Percentiles rank a stretch among this genome's conserved stretches.
Conservation (phyloP, 2,888 invertebrate species). For the Polietes domitor region DNA sequence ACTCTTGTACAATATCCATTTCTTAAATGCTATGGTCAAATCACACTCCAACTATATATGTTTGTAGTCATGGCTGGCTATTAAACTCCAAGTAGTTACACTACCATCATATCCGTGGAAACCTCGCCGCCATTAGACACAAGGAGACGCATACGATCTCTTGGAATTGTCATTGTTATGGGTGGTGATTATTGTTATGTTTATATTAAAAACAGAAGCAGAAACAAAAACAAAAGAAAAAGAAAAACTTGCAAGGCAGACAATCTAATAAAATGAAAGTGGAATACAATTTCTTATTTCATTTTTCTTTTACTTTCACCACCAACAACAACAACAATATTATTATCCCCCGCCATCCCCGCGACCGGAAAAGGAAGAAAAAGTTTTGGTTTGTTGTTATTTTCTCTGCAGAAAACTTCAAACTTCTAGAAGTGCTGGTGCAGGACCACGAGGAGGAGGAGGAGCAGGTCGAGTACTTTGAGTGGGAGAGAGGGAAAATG, state of each 20-base stretch:
- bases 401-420: slow-evolving; percentile 12
- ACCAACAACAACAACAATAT: too few species aligned
- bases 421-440: background rate
- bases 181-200: slow-evolving; percentile 39
- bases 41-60: background rate
- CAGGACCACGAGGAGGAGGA: background rate
- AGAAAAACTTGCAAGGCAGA: background rate
- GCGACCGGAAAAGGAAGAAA: background rate
- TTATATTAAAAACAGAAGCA: slow-evolving; percentile 10
- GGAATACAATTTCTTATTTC: slow-evolving; percentile 18
- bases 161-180: slow-evolving; percentile 12
- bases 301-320: background rate
- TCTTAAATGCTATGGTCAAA: background rate
- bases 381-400: slow-evolving; percentile 23
- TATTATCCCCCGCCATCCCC: too few species aligned
- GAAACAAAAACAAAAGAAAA: background rate
- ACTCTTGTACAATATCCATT: background rate
- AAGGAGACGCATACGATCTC: background rate
- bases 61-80: background rate
- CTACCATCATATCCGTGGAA: background rate
- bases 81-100: background rate
- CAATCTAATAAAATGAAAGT: slow-evolving; percentile 28
- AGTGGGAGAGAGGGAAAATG: too few species aligned
- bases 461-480: background rate
- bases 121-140: background rate